A percentile compares a stretch with the other conserved stretches of the same genome.
Conservation (phyloP, 2,113 vertebrate genomes). For the Cromileptes altivelis region DNA sequence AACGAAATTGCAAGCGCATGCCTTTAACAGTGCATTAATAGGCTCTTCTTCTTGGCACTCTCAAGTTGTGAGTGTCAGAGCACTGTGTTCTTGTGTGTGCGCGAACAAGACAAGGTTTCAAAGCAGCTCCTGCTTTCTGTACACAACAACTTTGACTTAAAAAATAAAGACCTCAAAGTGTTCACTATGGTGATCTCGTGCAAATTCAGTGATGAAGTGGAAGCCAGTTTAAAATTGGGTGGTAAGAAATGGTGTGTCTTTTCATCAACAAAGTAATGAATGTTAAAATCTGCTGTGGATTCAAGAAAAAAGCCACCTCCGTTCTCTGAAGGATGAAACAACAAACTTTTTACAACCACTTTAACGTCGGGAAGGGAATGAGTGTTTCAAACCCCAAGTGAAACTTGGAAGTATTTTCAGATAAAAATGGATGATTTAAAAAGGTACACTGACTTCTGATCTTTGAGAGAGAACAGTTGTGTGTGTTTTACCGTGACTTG, state of each 20-base stretch:
- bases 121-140: not conserved
- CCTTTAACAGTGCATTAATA: not conserved
- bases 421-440: not conserved
- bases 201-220: not conserved
- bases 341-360: not conserved
- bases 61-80: not conserved
- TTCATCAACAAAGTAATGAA: not conserved
- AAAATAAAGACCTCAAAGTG: not conserved
- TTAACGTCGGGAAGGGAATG: not conserved
- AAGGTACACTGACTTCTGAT: not conserved
- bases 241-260: not conserved
- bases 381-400: not conserved
- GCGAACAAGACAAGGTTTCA: not conserved
- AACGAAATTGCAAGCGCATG: not conserved
- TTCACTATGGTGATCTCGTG: not conserved
- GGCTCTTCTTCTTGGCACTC: not conserved
- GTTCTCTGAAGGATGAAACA: not conserved
- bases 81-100: not conserved
- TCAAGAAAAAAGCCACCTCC: not conserved
- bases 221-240: not conserved
- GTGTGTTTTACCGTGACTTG: conserved; percentile 89
- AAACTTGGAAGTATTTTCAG: not conserved
- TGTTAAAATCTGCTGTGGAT: not conserved
- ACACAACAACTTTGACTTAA: not conserved
- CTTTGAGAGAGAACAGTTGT: not conserved